Evolutionary conservation across 1,140 invertebrate genomes (phyloP).

Genomic region (Drosophila leontia): DNA sequence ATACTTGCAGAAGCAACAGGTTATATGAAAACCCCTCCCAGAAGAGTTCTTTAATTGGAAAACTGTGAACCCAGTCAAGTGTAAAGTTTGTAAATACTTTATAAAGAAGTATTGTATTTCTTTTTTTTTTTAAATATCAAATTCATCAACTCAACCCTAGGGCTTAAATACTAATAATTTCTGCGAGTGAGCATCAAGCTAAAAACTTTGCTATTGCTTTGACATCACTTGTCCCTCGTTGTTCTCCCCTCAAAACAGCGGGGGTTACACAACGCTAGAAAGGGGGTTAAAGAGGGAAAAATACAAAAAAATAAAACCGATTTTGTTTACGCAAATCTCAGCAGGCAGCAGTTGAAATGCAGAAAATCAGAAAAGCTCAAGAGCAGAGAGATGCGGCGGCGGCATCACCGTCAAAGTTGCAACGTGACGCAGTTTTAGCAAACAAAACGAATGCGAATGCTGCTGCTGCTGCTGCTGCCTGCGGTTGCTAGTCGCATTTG

Average conservation of each 20-base stretch:
- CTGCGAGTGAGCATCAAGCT: constrained; percentile 8
- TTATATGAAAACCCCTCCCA: constrained; percentile 8
- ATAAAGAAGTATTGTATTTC: not conserved
- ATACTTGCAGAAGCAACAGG: constrained; percentile 51
- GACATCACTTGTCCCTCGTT: constrained; percentile 47
- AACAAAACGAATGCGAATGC: constrained; percentile 61
- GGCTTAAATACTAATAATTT: not conserved
- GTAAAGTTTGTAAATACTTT: not conserved
- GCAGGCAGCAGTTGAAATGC: constrained; percentile 33
- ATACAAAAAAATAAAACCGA: constrained; percentile 54
- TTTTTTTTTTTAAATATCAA: not conserved
- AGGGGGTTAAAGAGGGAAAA: not conserved
- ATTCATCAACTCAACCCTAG: not conserved
- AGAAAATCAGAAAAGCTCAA: constrained; percentile 27
- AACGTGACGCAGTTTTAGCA: constrained; percentile 78
- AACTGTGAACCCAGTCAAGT: not conserved
- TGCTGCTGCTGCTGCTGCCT: constrained; percentile 31
- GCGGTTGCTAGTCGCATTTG: constrained; percentile 48
- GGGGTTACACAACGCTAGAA: constrained; percentile 31
- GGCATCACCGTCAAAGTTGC: constrained; percentile 51
- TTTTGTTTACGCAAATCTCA: constrained; percentile 78
- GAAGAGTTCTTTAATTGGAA: not conserved
- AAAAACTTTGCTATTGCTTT: constrained; percentile 34
- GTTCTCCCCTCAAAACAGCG: constrained; percentile 13
- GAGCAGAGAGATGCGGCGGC: constrained; percentile 7